Evolutionary conservation across 2,113 vertebrate species (phyloP).

Genomic region (Probosciger aterrimus): DNA sequence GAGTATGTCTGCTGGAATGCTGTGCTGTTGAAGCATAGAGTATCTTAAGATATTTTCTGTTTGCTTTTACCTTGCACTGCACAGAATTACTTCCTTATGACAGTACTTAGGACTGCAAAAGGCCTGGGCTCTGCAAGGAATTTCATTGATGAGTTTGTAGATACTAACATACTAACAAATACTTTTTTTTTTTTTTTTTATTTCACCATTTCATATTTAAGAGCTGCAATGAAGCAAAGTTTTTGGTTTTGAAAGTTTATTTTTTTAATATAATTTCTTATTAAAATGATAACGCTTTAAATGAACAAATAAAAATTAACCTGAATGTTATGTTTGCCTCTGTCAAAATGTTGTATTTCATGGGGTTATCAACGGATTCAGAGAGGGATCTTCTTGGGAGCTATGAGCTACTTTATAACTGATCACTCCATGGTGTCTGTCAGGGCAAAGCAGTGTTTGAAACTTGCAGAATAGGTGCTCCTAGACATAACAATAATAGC

Average conservation of each 20-base stretch:
- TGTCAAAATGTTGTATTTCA: neutral
- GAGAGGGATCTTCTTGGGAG: neutral
- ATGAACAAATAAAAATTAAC: neutral
- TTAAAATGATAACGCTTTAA: neutral
- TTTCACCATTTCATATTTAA: neutral
- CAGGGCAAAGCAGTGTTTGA: neutral
- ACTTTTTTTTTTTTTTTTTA: fast-evolving
- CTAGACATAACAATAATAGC: neutral
- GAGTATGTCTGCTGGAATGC: neutral
- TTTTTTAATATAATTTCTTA: neutral
- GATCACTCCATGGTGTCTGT: neutral
- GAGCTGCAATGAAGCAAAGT: neutral
- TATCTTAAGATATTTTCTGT: neutral
- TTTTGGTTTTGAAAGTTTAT: neutral
- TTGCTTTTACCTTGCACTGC: neutral
- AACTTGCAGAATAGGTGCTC: neutral
- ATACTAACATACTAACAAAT: neutral
- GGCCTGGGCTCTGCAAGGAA: neutral
- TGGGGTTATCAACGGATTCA: neutral
- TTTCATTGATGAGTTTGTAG: neutral
- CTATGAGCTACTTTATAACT: neutral
- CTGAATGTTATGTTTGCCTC: neutral
- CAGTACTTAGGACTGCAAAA: neutral
- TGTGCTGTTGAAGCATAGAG: neutral
- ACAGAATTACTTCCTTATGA: neutral